Conservation (phyloP, 2,797 vertebrate species). For the Jordanella pulchra region DNA sequence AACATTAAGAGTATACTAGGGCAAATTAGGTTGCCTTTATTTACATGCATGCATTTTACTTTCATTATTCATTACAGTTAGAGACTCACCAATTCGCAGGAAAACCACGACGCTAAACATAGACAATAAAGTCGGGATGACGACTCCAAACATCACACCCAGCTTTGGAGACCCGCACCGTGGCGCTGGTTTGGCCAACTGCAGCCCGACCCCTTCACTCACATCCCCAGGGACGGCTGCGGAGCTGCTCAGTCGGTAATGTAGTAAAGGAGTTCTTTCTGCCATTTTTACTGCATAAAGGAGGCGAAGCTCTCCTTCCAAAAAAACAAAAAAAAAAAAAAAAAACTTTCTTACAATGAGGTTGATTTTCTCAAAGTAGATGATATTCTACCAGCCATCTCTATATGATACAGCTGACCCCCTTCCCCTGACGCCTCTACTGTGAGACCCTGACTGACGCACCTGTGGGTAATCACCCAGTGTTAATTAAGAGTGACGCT, state of each 20-base stretch:
- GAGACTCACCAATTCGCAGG: slow-evolving; percentile 80
- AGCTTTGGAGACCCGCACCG: slow-evolving; percentile 54
- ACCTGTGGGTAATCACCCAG: background rate
- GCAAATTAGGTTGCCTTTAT: no score
- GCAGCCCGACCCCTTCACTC: background rate
- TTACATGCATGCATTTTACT: background rate
- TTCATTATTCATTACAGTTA: background rate
- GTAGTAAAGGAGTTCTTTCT: slow-evolving; percentile 59
- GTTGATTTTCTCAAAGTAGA: background rate
- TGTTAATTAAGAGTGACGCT: slow-evolving; percentile 19
- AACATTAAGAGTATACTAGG: no score
- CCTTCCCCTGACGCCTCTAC: background rate
- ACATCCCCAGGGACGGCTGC: background rate
- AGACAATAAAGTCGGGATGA: slow-evolving; percentile 83
- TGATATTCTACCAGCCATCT: background rate
- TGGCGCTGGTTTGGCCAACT: background rate
- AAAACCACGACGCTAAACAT: slow-evolving; percentile 88
- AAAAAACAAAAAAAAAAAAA: background rate
- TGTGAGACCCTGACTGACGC: background rate
- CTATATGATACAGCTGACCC: background rate
- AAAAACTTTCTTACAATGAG: background rate
- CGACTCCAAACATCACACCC: slow-evolving; percentile 82
- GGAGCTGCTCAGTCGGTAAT: slow-evolving; percentile 46
- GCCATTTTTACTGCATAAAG: slow-evolving; percentile 40
- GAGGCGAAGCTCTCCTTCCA: no score